Conservation (phyloP, 2,888 invertebrate genomes). For the Rambutsinella grinnellia region DNA sequence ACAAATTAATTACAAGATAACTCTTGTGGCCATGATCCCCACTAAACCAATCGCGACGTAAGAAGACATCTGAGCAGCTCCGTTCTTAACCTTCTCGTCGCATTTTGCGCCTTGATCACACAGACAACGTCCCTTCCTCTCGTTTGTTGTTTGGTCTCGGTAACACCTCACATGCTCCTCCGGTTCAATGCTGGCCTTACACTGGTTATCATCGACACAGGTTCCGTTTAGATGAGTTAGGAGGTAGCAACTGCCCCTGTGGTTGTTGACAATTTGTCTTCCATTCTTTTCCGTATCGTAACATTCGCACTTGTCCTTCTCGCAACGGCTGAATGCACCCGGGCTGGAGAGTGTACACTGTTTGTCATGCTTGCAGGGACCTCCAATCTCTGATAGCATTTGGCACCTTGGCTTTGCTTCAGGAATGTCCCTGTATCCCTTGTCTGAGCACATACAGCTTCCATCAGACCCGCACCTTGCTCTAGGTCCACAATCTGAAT, state of each 20-base stretch:
- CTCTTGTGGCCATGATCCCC: slow-evolving; percentile 27
- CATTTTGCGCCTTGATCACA: slow-evolving; percentile 36
- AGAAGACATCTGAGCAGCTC: neutral
- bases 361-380: slow-evolving; percentile 20
- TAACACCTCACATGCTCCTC: slow-evolving; percentile 38
- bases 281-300: slow-evolving; percentile 39
- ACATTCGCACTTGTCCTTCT: slow-evolving; percentile 46
- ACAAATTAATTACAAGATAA: slow-evolving; percentile 18
- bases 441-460: neutral
- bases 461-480: neutral
- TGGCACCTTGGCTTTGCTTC: slow-evolving; percentile 26
- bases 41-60: slow-evolving; percentile 25
- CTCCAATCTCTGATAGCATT: slow-evolving; percentile 13
- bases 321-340: slow-evolving; percentile 31
- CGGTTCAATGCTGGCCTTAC: slow-evolving; percentile 43
- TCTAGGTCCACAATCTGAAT: slow-evolving; percentile 14
- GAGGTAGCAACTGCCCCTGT: slow-evolving; percentile 32
- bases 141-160: neutral
- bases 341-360: slow-evolving; percentile 28
- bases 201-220: slow-evolving; percentile 20
- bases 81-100: slow-evolving; percentile 1
- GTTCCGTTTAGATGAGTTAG: slow-evolving; percentile 7
- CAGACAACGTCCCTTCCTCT: neutral
- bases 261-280: slow-evolving; percentile 33
- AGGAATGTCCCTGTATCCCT: neutral